A percentile compares a stretch with the other conserved stretches of the same genome.
phyloP scores from a whole-genome alignment of 2,797 vertebrate species.

The Octomys mimax region DNA sequence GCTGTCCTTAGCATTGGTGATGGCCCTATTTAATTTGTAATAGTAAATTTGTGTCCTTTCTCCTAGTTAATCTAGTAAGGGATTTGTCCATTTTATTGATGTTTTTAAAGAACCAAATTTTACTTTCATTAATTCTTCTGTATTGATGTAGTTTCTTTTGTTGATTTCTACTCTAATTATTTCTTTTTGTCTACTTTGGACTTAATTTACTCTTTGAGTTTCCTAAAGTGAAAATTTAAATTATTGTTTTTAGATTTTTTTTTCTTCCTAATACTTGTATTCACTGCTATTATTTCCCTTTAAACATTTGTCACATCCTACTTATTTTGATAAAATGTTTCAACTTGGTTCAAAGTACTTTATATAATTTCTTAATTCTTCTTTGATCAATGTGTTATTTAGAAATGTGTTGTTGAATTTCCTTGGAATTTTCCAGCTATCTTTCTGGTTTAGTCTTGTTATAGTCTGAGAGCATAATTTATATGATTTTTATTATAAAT shows the following conservation, averaged over 20 bases:
- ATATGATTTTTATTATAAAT: not conserved
- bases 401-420: not conserved
- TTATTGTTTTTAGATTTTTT: not conserved
- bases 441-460: not conserved
- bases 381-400: not conserved
- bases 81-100: not conserved
- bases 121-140: not conserved
- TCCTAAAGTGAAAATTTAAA: not conserved
- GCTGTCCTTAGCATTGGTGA: not conserved
- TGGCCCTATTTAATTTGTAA: not conserved
- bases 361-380: not conserved
- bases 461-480: not conserved
- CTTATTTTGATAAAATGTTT: not conserved
- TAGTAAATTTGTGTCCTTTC: not conserved
- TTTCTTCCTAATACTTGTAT: not conserved
- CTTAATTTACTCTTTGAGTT: conserved; percentile 14
- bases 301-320: not conserved
- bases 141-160: not conserved
- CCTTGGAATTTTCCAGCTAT: not conserved
- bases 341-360: not conserved
- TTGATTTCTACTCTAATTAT: not conserved
- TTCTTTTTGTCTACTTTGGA: not conserved
- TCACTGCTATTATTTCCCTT: not conserved
- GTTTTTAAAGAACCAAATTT: not conserved
- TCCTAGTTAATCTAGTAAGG: not conserved